A percentile compares a stretch with the other conserved stretches of the same genome.
These are phyloP conservation scores for Sebastes diaconus DNA, from an alignment of 2,797 vertebrate species.

Conservation along the genomic window DNA sequence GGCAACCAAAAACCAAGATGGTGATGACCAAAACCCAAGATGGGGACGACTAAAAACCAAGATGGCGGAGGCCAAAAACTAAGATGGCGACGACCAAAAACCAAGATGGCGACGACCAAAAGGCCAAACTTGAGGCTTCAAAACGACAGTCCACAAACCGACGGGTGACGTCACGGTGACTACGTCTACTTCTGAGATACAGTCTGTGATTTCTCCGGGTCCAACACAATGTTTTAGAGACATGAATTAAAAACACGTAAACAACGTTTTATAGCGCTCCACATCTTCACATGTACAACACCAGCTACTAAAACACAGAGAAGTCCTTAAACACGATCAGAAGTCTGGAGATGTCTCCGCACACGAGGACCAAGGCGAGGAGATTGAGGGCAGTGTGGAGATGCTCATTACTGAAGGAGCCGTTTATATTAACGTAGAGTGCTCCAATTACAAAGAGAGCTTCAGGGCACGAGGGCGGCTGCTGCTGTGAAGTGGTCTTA, in stretches of 20 bases:
- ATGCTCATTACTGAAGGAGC: slow-evolving; percentile 32
- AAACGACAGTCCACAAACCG: too few relatives aligned
- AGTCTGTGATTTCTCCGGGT: neutral
- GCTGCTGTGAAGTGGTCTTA: slow-evolving; percentile 42
- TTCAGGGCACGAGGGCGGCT: slow-evolving; percentile 20
- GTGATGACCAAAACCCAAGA: accelerated
- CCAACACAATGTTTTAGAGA: neutral
- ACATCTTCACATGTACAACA: neutral
- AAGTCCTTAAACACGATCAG: neutral
- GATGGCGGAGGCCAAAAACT: too few relatives aligned
- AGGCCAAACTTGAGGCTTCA: too few relatives aligned
- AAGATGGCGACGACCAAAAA: too few relatives aligned
- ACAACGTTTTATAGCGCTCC: neutral
- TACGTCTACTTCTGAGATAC: too few relatives aligned
- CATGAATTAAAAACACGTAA: neutral
- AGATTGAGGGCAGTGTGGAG: slow-evolving; percentile 4
- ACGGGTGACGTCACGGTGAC: too few relatives aligned
- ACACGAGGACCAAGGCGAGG: slow-evolving; percentile 4
- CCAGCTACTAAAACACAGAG: neutral
- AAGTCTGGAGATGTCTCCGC: neutral
- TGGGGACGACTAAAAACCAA: accelerated
- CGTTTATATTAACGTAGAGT: slow-evolving; percentile 38
- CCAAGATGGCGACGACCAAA: too few relatives aligned
- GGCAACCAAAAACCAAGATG: accelerated
- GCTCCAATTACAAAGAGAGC: slow-evolving; percentile 47